Evolutionary conservation across 2,113 vertebrate genomes (phyloP).

Genomic region (Bambusicola thoracicus): DNA sequence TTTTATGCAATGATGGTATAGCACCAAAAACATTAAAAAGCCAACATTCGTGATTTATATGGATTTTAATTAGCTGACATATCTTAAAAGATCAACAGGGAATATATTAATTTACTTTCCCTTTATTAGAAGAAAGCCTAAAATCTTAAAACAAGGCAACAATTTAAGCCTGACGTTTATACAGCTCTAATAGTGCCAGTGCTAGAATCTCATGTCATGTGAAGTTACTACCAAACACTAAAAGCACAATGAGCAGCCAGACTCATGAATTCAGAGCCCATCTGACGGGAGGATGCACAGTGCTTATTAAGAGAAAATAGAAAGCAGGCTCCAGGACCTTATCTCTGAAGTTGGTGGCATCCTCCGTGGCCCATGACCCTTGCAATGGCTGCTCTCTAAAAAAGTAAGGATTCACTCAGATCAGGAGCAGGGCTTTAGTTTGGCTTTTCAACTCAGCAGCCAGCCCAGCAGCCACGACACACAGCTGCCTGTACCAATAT

Average conservation of each 20-base stretch:
- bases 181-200: not conserved
- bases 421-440: not conserved
- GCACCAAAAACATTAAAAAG: not conserved
- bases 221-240: conserved; percentile 22
- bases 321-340: not conserved
- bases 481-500: conserved; percentile 55
- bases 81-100: not conserved
- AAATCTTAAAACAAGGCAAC: not conserved
- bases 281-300: not conserved
- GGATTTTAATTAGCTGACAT: not conserved
- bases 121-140: not conserved
- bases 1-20: not conserved
- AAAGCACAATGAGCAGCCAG: not conserved
- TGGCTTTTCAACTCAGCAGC: not conserved
- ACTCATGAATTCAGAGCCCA: not conserved
- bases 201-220: not conserved
- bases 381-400: not conserved
- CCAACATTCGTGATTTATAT: not conserved
- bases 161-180: not conserved
- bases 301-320: not conserved
- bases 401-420: not conserved
- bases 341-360: not conserved
- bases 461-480: conserved; percentile 36
- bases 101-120: not conserved
- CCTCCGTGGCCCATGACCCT: not conserved